Percentiles rank a stretch among this genome's conserved stretches.
Conservation (phyloP, 2,888 invertebrate genomes). For the Monochamus alternatus region DNA sequence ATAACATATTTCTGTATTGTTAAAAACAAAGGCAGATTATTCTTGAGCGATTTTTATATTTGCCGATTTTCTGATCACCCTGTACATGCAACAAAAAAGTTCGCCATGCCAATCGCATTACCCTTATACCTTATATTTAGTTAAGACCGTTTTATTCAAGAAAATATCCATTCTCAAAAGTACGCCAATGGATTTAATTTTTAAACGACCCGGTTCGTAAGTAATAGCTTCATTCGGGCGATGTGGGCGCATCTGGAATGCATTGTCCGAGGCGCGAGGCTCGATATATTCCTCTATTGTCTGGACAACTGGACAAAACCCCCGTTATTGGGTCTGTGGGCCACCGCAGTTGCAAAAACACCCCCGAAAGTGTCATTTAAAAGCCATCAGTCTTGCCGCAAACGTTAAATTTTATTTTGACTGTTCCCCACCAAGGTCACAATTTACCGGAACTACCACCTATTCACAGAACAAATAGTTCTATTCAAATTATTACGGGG, state of each 20-base stretch:
- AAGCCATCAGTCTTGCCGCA: slow-evolving; percentile 50
- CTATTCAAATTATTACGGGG: slow-evolving; percentile 12
- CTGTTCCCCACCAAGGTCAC: slow-evolving; percentile 46
- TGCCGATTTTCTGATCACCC: no score
- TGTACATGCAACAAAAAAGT: no score
- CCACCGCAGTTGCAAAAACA: slow-evolving; percentile 54
- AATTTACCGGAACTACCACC: slow-evolving; percentile 37
- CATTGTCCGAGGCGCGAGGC: slow-evolving; percentile 46
- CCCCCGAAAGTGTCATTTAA: slow-evolving; percentile 54
- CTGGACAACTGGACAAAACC: slow-evolving; percentile 40
- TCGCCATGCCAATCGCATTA: no score
- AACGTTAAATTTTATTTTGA: slow-evolving; percentile 51
- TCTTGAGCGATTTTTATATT: no score
- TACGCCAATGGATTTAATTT: slow-evolving; percentile 27
- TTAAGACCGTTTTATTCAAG: background rate
- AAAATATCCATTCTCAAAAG: slow-evolving; percentile 2
- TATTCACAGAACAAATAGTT: slow-evolving; percentile 34
- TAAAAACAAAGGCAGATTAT: no score
- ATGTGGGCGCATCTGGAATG: slow-evolving; percentile 54
- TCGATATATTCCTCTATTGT: slow-evolving; percentile 49
- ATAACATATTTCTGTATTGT: no score
- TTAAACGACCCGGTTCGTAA: slow-evolving; percentile 29
- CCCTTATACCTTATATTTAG: no score
- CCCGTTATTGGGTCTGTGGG: slow-evolving; percentile 46
- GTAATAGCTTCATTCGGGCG: slow-evolving; percentile 44